Conservation (phyloP, 2,113 vertebrate species). For the Thamnophis sirtalis region DNA sequence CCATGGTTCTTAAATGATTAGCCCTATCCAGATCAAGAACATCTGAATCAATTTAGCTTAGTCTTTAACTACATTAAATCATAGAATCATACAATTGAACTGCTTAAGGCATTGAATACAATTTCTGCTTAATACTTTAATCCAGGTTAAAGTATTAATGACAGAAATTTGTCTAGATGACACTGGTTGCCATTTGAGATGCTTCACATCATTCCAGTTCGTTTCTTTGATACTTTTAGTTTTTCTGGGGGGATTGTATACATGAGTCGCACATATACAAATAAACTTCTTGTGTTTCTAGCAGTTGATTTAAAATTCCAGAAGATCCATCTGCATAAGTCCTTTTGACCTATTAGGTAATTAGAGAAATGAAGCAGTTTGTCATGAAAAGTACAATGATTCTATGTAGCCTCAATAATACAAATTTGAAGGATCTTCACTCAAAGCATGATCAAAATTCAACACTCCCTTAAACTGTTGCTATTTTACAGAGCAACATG, state of each 20-base stretch:
- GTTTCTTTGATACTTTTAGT: not conserved
- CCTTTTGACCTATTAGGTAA: not conserved
- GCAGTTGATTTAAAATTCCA: not conserved
- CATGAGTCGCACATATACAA: not conserved
- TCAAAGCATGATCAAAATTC: not conserved
- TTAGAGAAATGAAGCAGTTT: not conserved
- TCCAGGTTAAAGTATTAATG: not conserved
- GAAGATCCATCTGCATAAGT: not conserved
- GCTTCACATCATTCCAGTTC: not conserved
- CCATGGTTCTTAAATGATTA: not conserved
- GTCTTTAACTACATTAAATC: not conserved
- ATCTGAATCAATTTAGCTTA: not conserved
- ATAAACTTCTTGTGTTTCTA: not conserved
- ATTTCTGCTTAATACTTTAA: not conserved
- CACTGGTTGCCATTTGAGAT: not conserved
- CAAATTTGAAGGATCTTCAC: not conserved
- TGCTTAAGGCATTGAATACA: not conserved
- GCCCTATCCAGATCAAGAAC: not conserved
- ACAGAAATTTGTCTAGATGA: not conserved
- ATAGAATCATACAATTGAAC: not conserved
- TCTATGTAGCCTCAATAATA: not conserved
- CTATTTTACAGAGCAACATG: not conserved
- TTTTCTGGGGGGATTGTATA: not conserved
- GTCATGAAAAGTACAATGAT: not conserved
- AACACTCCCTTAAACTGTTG: not conserved